Base-by-base conservation (phyloP, 2,888 invertebrate genomes). In the Dryobotodes eremita region DNA sequence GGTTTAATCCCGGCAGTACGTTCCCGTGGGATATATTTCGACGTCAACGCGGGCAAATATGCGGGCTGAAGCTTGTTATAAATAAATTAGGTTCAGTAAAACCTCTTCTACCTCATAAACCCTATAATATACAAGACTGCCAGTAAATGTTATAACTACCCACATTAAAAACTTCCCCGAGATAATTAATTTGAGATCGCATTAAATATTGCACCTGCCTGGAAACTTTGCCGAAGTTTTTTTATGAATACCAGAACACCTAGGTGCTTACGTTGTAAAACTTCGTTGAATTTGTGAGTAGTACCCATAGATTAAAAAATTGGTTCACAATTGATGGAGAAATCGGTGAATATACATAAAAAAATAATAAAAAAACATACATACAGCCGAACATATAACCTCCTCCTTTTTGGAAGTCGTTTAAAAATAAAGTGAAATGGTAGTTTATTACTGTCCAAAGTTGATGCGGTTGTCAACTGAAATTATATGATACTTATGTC, bases 101-200 rank as follows among this genome's bases (percentile, higher is more conserved):
- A 64, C 4, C 79, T 71, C 10, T 6, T 15, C 55, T 15, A 11
- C 23, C 6, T 36, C n/a, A 42, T 46, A 65, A 50, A 20, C 8
- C 17, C 26, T n/a, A n/a, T 68, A 57, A 82, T 80, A 66, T 36
- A 61, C 61, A 71, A 79, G 23, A 70, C n/a, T 55, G 4, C 50
- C 50, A 57, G 42, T 61, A 70, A 84, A 65, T 46, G 42, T 57
- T 65, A 31, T 11, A 76, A 66, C 55, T 46, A 61, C 31, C 31
- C 7, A 20, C 64, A 57, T 66, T 86, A 42, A 75, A 79, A 86
- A 80, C 68, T 79, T 73, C 2, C 0, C 10, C 15, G n/a, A 26
- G 53, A 17, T 72, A 70, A 85, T 78, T 78, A 82, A 79, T 86
- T 86, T 71, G 31, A 50, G 11, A 80, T 70, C 46, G 36, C 42